Base-by-base conservation (phyloP, 2,888 invertebrate genomes). In the Epinotia demarniana region DNA sequence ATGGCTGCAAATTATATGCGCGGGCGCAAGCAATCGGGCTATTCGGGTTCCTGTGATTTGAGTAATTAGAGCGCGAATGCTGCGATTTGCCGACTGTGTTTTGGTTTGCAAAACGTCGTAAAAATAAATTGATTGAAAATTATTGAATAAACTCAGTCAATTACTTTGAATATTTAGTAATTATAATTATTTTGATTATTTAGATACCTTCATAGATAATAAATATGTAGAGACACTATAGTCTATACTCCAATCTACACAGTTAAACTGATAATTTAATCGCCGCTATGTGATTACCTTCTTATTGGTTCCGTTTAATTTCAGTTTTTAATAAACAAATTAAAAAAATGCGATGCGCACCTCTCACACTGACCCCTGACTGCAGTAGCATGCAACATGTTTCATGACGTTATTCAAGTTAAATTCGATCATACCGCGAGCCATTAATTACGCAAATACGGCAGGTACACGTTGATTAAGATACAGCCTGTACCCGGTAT, bases 1-100 rank as follows among this genome's bases (percentile, higher is more conserved):
- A 88, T 85, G 86, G 82, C 78, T 79, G 79, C 75, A 88, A 87
- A 88, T 88, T 88, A 87, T 83, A 85, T 77, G 79, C 82, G 80
- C 62, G 61, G 58, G 77, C 78, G 80, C 81, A 79, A 74, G 69
- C 73, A 77, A 80, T 79, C 79, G 69, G 75, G 73, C 78, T 72
- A 75, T 58, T 70, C n/a, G 39, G 49, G 53, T 53, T 53, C 55
- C 16, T 62, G 33, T 33, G 61, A 61, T 61, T 61, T n/a, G 61
- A 16, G 61, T 33, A 61, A 69, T 69, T 69, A 69, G 57, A 43
- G 69, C 60, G 27, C 58, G 58, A 69, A 46, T 69, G 58, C 9
- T 13, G 43, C 23, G 33, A 33, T 61, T 67, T 58, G 68, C 57
- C 19, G 57, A 58, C 27, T 67, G 64, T 49, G n/a, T 64, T 63